phyloP scores from a whole-genome alignment of 2,888 invertebrate genomes.

The Dyspetes luteomarginatus region DNA sequence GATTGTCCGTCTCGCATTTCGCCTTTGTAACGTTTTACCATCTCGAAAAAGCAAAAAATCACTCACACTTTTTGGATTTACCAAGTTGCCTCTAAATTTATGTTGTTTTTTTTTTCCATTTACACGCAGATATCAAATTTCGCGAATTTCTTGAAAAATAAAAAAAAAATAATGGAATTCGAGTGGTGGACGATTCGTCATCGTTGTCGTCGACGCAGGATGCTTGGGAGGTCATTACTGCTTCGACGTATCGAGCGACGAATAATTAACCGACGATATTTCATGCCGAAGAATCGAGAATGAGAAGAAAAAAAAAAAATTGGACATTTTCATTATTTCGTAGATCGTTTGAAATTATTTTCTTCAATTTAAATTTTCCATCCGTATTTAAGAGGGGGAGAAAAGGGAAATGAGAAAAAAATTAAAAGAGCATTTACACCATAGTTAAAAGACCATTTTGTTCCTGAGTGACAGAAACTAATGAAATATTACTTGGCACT shows the following conservation, averaged over 20 bases:
- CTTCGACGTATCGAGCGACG: constrained; percentile 40
- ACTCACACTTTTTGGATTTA: not conserved
- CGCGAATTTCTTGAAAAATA: not conserved
- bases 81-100: not conserved
- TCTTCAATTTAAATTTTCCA: not conserved
- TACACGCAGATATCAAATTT: constrained; percentile 5
- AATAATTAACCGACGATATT: constrained; percentile 21
- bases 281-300: no score
- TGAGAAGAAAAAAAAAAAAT: constrained; percentile 1
- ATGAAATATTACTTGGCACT: constrained; percentile 9
- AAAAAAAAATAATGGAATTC: constrained; percentile 25
- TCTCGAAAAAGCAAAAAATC: not conserved
- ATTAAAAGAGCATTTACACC: not conserved
- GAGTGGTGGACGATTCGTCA: constrained; percentile 36
- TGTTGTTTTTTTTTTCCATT: no score
- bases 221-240: constrained; percentile 61
- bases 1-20: constrained; percentile 22
- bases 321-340: not conserved
- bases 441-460: not conserved
- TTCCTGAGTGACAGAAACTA: constrained; percentile 34
- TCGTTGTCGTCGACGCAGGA: constrained; percentile 41
- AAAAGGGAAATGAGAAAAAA: not conserved
- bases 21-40: not conserved
- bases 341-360: constrained; percentile 11
- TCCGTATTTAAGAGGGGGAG: not conserved